Base-by-base conservation (phyloP, 2,888 invertebrate species). In the Craniophora ligustri region DNA sequence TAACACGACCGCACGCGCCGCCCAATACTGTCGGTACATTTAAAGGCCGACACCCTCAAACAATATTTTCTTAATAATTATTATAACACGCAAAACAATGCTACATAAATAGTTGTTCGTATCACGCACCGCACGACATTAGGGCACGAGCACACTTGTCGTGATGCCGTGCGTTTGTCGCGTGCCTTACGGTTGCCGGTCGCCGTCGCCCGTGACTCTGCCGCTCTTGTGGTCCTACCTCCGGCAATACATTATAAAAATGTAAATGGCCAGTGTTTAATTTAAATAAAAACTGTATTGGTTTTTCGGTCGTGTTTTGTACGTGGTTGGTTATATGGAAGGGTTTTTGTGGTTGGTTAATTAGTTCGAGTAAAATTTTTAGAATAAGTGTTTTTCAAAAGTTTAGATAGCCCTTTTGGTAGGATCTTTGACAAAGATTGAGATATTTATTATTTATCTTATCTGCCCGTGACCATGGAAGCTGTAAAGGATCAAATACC, bases 91-190 rank as follows among this genome's bases (percentile, higher is more conserved):
- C 65, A 65, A 61, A 74, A 72, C 72, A 74, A 72, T 72, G 49
- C 57, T 16, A 60, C 47, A 57, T 62, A 66, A 79, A 80, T 77
- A 75, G 68, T 64, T 59, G 62, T 32, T 61, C 16, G 32, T 35
- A 68, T 72, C 84, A 85, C 85, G 86, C 79, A 76, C 78, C 46
- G 75, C 89, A 89, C 89, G 89, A 89, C 76, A 31, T 80, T 67
- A 80, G 74, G 78, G 77, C 89, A 86, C 83, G 87, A 79, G 66
- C 81, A 79, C 80, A 82, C 77, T 53, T 56, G 76, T 84, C 88
- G 87, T 86, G 84, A 72, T 74, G 61, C 40, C 67, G 81, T 78
- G 76, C 78, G 82, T 80, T 75, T 80, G 86, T 85, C 87, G 85
- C 87, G 87, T 87, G 88, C 86, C 81, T 81, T 81, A 81, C 73